Evolutionary conservation across 2,797 vertebrate genomes (phyloP).

Genomic region (Sternarchorhynchus goeldii): DNA sequence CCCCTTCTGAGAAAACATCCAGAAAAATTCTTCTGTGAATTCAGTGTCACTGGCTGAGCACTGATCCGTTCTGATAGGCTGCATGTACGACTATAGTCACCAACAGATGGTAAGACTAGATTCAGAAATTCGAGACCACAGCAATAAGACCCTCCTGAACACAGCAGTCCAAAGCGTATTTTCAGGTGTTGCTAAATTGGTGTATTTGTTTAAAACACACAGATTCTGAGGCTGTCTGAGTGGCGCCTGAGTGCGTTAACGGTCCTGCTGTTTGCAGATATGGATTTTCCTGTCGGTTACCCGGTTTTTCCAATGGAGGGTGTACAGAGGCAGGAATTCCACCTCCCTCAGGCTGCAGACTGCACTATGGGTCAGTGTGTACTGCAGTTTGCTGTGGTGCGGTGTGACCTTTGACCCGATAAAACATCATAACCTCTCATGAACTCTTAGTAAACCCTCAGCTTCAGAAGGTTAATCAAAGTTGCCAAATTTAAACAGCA

Average conservation of each 20-base stretch:
- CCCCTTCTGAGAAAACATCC: background rate
- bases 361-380: conserved; percentile 12
- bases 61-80: too few relatives aligned
- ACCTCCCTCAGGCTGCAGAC: conserved; percentile 7
- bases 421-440: background rate
- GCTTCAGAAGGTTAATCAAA: background rate
- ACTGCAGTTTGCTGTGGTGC: conserved; percentile 4
- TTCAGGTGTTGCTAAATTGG: too few relatives aligned
- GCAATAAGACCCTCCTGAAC: too few relatives aligned
- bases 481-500: too few relatives aligned
- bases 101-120: too few relatives aligned
- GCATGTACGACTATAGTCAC: too few relatives aligned
- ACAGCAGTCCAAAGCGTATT: too few relatives aligned
- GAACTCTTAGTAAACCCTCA: background rate
- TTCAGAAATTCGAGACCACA: too few relatives aligned
- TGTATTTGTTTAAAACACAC: too few relatives aligned
- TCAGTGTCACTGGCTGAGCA: background rate
- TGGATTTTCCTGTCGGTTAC: background rate
- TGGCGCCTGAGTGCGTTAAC: conserved; percentile 1
- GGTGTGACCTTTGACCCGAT: conserved; percentile 10
- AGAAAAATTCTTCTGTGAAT: background rate
- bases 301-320: conserved; percentile 14
- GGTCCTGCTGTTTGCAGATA: conserved; percentile 18
- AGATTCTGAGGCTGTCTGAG: background rate
- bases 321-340: conserved; percentile 1